Percentiles rank a stretch among this genome's conserved stretches.
Conservation (phyloP, 1,140 invertebrate genomes). For the Xylocopa sonorina region DNA sequence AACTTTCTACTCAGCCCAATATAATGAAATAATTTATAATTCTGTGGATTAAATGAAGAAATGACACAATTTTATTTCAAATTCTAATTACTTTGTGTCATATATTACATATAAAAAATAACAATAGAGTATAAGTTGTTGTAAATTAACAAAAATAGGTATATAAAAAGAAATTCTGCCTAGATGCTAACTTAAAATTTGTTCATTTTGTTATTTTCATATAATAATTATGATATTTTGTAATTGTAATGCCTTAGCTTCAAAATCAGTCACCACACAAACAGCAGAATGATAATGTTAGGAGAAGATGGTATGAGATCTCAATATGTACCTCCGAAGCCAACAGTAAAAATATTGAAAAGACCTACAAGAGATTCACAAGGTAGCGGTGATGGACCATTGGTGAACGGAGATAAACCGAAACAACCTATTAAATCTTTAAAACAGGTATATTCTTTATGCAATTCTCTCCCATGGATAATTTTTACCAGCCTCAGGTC, state of each 20-base stretch:
- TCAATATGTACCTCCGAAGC: conserved; percentile 86
- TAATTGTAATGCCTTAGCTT: conserved; percentile 62
- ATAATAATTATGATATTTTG: background rate
- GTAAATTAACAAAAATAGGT: no score
- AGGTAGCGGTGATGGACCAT: conserved; percentile 75
- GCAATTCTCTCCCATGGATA: no score
- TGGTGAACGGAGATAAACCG: conserved; percentile 85
- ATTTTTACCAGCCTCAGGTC: no score
- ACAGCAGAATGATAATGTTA: conserved; percentile 78
- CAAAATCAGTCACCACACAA: conserved; percentile 67
- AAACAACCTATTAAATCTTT: conserved; percentile 91
- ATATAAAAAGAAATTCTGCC: background rate
- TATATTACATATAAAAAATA: no score
- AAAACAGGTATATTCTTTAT: conserved; percentile 85
- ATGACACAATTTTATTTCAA: background rate
- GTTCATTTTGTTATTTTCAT: background rate
- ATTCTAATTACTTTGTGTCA: background rate
- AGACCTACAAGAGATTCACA: conserved; percentile 84
- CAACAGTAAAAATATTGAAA: conserved; percentile 92
- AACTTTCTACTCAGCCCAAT: conserved; percentile 9
- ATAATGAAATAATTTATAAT: background rate
- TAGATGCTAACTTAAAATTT: background rate
- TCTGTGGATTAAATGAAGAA: background rate
- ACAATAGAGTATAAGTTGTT: background rate
- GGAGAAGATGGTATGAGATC: conserved; percentile 79